These are phyloP conservation scores for Pantelozetes paolii DNA, from an alignment of 2,888 invertebrate genomes.

Conservation along the genomic window DNA sequence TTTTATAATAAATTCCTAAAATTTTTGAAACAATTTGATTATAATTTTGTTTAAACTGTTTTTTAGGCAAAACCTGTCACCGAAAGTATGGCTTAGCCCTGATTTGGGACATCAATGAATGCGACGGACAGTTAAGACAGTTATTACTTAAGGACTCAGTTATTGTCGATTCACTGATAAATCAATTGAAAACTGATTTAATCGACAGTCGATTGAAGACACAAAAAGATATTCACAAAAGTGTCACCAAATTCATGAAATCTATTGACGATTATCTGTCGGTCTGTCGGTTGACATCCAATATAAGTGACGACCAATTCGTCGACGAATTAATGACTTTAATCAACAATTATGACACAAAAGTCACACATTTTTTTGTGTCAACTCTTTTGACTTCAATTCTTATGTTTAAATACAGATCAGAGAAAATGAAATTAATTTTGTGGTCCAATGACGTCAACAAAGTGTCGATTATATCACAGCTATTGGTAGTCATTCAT, in stretches of 20 bases:
- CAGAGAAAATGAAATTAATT: slow-evolving; percentile 30
- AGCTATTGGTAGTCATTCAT: slow-evolving; percentile 19
- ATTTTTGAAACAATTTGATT: too few relatives aligned
- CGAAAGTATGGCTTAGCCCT: slow-evolving; percentile 20
- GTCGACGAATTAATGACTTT: slow-evolving; percentile 16
- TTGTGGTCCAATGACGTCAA: slow-evolving; percentile 32
- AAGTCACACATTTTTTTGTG: slow-evolving; percentile 30
- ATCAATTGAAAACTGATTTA: slow-evolving; percentile 7
- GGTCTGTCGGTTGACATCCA: slow-evolving; percentile 24
- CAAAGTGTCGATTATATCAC: slow-evolving; percentile 8
- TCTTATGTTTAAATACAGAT: slow-evolving; percentile 21
- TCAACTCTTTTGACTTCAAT: slow-evolving; percentile 24
- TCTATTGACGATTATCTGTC: slow-evolving; percentile 25
- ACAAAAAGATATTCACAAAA: slow-evolving; percentile 23
- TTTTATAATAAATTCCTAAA: too few relatives aligned
- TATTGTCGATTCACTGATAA: slow-evolving; percentile 21
- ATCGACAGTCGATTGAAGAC: slow-evolving; percentile 16
- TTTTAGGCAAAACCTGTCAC: slow-evolving; percentile 16
- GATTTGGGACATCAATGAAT: slow-evolving; percentile 26
- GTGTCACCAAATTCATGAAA: slow-evolving; percentile 30
- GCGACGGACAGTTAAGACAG: slow-evolving; percentile 22
- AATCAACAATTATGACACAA: slow-evolving; percentile 22
- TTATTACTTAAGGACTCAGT: slow-evolving; percentile 25
- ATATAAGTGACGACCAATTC: slow-evolving; percentile 36
- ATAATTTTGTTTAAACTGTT: too few relatives aligned